Conservation (phyloP, 2,113 vertebrate genomes). For the Leucosticte australis region DNA sequence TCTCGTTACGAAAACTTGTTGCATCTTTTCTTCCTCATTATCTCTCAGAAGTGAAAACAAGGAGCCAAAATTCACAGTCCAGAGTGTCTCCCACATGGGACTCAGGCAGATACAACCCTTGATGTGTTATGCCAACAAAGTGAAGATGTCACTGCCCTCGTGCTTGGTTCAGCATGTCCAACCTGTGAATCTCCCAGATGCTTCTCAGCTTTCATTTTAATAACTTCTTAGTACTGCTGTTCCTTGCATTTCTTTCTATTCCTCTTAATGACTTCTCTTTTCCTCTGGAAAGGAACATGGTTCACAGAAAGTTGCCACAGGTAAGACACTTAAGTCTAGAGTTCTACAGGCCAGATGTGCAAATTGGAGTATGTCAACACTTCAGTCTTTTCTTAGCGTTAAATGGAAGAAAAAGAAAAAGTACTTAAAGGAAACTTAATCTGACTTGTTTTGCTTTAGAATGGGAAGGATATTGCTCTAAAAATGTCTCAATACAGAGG, state of each 20-base stretch:
- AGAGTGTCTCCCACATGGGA: not conserved
- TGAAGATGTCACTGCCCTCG: not conserved
- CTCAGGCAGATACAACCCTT: not conserved
- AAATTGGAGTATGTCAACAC: not conserved
- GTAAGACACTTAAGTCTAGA: not conserved
- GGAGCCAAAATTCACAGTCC: not conserved
- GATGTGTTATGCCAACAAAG: not conserved
- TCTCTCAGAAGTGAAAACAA: not conserved
- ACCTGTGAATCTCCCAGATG: not conserved
- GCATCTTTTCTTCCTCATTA: not conserved
- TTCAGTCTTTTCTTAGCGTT: not conserved
- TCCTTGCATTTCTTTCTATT: not conserved
- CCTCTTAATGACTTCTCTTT: not conserved
- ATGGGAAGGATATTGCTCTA: not conserved
- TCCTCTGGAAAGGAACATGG: not conserved
- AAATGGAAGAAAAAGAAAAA: not conserved
- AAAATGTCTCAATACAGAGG: not conserved
- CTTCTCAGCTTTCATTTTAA: not conserved
- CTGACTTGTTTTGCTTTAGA: not conserved
- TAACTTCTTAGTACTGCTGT: not conserved
- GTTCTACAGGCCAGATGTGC: not conserved
- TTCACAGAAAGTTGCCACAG: not conserved
- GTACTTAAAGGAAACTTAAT: not conserved
- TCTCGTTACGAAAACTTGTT: not conserved
- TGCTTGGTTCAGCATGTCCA: not conserved